phyloP scores from a whole-genome alignment of 2,888 invertebrate genomes.

The Metallyticus violacea region DNA sequence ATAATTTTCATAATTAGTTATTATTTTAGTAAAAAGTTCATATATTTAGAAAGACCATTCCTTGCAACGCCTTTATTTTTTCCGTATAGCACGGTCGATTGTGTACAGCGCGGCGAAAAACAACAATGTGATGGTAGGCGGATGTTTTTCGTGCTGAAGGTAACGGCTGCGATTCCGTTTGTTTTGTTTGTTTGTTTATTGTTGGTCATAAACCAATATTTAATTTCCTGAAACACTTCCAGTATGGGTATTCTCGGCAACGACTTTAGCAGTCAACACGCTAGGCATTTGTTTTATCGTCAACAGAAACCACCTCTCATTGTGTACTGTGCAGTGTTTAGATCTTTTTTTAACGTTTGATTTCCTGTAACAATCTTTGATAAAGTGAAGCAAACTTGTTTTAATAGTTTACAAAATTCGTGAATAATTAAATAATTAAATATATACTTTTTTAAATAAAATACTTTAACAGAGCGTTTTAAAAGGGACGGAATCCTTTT shows the following conservation, averaged over 20 bases:
- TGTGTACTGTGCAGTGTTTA: no score
- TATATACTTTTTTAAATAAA: no score
- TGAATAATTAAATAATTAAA: no score
- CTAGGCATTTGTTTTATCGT: not conserved
- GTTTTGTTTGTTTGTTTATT: not conserved
- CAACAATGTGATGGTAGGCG: not conserved
- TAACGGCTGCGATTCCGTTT: not conserved
- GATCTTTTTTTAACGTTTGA: no score
- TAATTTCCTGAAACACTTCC: not conserved
- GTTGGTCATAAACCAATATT: not conserved
- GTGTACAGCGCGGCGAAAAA: not conserved
- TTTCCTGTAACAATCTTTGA: no score
- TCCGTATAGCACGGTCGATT: not conserved
- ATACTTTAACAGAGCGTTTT: no score
- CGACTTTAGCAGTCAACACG: not conserved
- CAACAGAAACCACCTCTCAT: not conserved
- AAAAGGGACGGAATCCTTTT: no score
- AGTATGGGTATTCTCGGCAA: not conserved
- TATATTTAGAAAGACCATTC: not conserved
- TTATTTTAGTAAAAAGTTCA: not conserved
- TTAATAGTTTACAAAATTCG: no score
- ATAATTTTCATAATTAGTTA: no score
- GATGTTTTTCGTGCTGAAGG: not conserved
- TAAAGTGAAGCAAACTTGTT: no score
- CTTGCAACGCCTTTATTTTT: not conserved